Evolutionary conservation across 2,113 vertebrate species (phyloP), one percentile per base, ranked within the genome.

Genomic region (Melanotaenia duboulayi): DNA sequence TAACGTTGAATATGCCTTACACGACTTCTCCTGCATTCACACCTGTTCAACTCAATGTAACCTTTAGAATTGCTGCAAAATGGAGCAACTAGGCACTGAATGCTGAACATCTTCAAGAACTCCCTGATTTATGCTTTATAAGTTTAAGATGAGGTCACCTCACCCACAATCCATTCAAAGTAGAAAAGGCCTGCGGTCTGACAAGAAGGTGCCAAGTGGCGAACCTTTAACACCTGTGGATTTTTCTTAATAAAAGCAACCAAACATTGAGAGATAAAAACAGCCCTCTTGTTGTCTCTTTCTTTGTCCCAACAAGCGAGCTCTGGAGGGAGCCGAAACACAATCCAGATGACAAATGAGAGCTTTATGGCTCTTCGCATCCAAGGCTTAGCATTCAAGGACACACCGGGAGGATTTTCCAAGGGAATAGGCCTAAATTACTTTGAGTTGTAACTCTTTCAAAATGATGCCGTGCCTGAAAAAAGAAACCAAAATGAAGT

Each of bases 271-370:
- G 56, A 14, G 39, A 79, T 28, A 28, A 71, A 86, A 84, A 32
- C 67, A 59, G 68, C 46, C 68, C 62, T 81, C 62, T 13, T 5
- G 39, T 57, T 68, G 61, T 84, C 32, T 50, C 19, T 25, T 58
- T 40, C 25, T 63, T 37, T 60, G 71, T 79, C 78, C 52, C 49
- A 63, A 78, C 54, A 67, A 67, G 67, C 16, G 7, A 61, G 54
- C 82, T 61, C 72, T 67, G 62, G 66, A n/a, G 63, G 66, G 46
- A 76, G 42, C 65, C 1, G 42, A 82, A 73, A 73, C 68, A 52
- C 71, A 74, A 84, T 86, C 62, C 79, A 61, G 69, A 78, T 83
- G 87, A 88, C 75, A 81, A 82, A 87, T 85, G 81, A 79, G 83
- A 61, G 72, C 79, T 81, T 82, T 82, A 65, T 57, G 71, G 76